A percentile compares a stretch with the other conserved stretches of the same genome.
phyloP scores from a whole-genome alignment of 2,113 vertebrate species.

The Sialia sialis region DNA sequence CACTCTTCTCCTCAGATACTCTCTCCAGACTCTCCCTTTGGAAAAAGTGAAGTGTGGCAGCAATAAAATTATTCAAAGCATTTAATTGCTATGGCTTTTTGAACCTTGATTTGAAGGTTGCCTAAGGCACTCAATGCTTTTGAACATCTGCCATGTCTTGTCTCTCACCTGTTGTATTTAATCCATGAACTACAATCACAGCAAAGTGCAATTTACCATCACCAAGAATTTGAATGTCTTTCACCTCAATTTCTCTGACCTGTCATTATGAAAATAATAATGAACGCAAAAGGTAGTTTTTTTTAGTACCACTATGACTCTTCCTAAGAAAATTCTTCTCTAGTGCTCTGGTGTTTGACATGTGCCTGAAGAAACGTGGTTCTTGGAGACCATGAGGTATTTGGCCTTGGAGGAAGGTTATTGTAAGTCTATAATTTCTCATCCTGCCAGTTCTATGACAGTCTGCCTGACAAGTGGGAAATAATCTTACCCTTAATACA shows the following conservation, averaged over 20 bases:
- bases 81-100: background rate
- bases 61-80: background rate
- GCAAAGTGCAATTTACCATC: background rate
- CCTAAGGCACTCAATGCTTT: background rate
- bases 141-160: background rate
- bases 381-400: background rate
- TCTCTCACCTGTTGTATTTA: background rate
- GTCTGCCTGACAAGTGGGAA: background rate
- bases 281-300: background rate
- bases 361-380: background rate
- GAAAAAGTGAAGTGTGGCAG: background rate
- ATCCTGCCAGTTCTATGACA: background rate
- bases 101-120: background rate
- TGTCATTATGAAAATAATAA: background rate
- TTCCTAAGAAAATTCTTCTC: background rate
- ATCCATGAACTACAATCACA: background rate
- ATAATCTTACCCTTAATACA: background rate
- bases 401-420: background rate
- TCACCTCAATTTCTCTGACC: background rate
- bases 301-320: background rate
- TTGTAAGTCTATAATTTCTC: background rate
- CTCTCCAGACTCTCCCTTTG: background rate
- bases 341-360: background rate
- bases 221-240: background rate
- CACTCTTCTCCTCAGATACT: background rate